Evolutionary conservation across 2,113 vertebrate species (phyloP).

Genomic region (Ovis canadensis): DNA sequence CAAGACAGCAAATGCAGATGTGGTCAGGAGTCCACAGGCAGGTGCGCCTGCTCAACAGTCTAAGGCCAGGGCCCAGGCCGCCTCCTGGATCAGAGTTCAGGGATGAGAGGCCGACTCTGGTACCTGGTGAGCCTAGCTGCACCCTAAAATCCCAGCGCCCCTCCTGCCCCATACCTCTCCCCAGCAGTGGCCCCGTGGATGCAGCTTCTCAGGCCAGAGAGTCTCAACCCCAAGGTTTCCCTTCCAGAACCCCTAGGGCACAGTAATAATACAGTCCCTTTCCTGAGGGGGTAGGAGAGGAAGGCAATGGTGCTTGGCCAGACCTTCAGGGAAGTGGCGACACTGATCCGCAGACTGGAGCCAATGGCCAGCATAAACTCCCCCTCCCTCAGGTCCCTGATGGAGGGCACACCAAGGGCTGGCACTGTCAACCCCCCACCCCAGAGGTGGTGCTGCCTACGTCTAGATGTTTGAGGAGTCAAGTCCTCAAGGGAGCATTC

Average conservation of each 20-base stretch:
- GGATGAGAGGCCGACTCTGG: not conserved
- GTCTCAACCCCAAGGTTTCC: not conserved
- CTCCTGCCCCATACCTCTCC: not conserved
- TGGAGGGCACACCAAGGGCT: not conserved
- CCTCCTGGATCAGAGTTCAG: not conserved
- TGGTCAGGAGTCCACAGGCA: not conserved
- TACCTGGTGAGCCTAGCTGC: not conserved
- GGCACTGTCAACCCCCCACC: not conserved
- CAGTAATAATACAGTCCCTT: not conserved
- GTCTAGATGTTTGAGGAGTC: not conserved
- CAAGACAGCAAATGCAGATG: slow-evolving; percentile 12
- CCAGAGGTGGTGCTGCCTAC: not conserved
- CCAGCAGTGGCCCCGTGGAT: not conserved
- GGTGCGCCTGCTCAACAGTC: slow-evolving; percentile 1
- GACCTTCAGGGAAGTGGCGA: not conserved
- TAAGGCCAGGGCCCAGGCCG: not conserved
- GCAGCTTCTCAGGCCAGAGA: not conserved
- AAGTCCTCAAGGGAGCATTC: not conserved
- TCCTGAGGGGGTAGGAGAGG: not conserved
- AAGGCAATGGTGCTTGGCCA: not conserved
- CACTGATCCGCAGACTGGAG: not conserved
- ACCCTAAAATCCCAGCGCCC: not conserved
- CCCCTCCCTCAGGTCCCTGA: not conserved
- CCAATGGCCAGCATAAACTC: not conserved
- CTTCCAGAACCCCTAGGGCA: slow-evolving; percentile 16